Conservation (phyloP, 2,797 vertebrate genomes). For the Agapornis canus region DNA sequence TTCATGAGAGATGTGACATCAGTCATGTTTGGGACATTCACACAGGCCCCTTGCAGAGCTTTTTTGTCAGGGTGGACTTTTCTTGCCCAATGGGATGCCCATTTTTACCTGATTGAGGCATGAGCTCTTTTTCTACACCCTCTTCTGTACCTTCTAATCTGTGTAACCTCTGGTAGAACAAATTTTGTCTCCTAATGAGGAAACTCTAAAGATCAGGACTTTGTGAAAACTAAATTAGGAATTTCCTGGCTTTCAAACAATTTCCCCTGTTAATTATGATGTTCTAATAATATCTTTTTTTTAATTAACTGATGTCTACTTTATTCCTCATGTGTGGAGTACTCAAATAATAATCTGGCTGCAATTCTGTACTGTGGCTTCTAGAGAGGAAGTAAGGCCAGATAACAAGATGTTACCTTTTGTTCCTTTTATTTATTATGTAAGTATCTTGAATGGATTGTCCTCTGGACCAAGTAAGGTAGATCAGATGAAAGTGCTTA, state of each 20-base stretch:
- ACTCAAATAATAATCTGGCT: slow-evolving; percentile 19
- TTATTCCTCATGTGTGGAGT: background rate
- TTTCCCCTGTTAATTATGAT: slow-evolving; percentile 22
- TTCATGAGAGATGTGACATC: background rate
- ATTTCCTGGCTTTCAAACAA: slow-evolving; percentile 63
- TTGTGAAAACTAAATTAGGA: slow-evolving; percentile 7
- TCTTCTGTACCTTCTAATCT: background rate
- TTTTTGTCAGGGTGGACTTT: background rate
- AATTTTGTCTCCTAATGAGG: slow-evolving; percentile 9
- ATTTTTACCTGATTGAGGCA: background rate
- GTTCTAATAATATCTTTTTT: slow-evolving; percentile 42
- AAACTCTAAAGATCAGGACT: background rate
- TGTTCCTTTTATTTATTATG: background rate
- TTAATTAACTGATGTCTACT: slow-evolving; percentile 42
- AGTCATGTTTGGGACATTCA: background rate
- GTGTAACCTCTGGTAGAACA: background rate
- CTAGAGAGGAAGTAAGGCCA: background rate
- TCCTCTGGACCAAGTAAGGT: background rate
- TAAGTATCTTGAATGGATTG: background rate
- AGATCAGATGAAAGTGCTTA: background rate
- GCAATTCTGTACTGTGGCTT: background rate
- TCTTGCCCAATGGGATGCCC: background rate
- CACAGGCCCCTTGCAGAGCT: background rate
- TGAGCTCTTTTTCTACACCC: background rate
- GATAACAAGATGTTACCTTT: background rate